Evolutionary conservation across 2,797 vertebrate genomes (phyloP), one percentile per base, ranked within the genome.

Genomic region (Dryobates pubescens): DNA sequence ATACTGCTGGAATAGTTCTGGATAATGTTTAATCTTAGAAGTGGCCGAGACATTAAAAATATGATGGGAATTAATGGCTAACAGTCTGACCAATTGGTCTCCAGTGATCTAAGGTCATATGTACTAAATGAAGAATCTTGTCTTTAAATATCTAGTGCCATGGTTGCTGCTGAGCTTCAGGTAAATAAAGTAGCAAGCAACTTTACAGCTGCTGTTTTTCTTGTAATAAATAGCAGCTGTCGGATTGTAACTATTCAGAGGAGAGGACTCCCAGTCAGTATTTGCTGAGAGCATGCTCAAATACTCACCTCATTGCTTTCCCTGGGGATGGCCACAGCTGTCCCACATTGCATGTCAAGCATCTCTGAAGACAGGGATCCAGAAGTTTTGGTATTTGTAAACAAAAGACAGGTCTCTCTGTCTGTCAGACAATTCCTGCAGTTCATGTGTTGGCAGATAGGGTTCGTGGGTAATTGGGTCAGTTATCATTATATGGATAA

Each of bases 211-310:
- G 84, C 87, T 91, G 20, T 85, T 92, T 91, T 83, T 86, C 79
- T 89, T 43, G 29, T 79, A 72, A 93, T 56, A 93, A 95, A 93
- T 84, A 92, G 79, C 92, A 95, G 80, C 82, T 93, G 89, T 91
- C 74, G 89, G 88, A 70, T 65, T 20, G 18, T 64, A 68, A 59
- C 74, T 93, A 77, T 86, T 80, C 71, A 74, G 89, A 90, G 78
- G 81, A 68, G 26, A 16, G 47, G 45, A 30, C 20, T 82, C 65
- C 81, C 29, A 22, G 75, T 20, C 63, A 67, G n/a, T 78, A 74
- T 92, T 94, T 96, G 57, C 86, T 86, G 74, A 89, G 61, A 74
- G n/a, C 2, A 1, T 88, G 69, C 85, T 94, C 85, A 77, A 92
- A 61, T 94, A 90, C 11, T 26, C 56, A 0, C 47, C 56, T 90